phyloP scores from a whole-genome alignment of 2,797 vertebrate species.

The Thaleichthys pacificus region DNA sequence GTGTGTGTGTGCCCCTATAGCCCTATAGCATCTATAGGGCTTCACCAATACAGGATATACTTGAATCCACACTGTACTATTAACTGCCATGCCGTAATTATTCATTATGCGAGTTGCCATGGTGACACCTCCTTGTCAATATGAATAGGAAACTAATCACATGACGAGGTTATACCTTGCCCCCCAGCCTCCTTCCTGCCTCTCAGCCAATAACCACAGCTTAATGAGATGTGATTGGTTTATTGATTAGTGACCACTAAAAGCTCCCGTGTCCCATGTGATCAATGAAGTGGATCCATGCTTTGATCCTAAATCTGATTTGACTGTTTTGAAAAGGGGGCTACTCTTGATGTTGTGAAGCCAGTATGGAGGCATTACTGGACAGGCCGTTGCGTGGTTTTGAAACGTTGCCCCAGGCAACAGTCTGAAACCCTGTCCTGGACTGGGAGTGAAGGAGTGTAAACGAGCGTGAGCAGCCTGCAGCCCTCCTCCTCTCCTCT shows the following conservation, averaged over 20 bases:
- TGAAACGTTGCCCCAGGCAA: no score
- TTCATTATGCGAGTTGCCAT: neutral
- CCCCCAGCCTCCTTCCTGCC: neutral
- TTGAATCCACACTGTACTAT: neutral
- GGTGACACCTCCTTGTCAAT: neutral
- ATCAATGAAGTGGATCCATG: neutral
- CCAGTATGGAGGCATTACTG: neutral
- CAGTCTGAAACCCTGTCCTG: neutral
- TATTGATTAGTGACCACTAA: constrained; percentile 11
- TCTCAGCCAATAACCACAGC: neutral
- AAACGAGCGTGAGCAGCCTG: neutral
- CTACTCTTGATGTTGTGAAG: neutral
- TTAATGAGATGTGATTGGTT: constrained; percentile 9
- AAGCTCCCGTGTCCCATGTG: neutral
- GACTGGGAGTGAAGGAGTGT: neutral
- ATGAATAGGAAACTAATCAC: neutral
- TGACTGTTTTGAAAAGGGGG: neutral
- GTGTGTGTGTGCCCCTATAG: no score
- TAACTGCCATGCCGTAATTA: neutral
- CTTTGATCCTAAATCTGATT: neutral
- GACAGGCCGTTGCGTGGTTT: no score
- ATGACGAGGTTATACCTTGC: neutral
- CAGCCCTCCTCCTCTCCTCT: no score
- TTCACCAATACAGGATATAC: no score
- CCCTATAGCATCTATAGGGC: no score